Evolutionary conservation across 2,797 vertebrate genomes (phyloP).

Genomic region (Australoheros facetus): DNA sequence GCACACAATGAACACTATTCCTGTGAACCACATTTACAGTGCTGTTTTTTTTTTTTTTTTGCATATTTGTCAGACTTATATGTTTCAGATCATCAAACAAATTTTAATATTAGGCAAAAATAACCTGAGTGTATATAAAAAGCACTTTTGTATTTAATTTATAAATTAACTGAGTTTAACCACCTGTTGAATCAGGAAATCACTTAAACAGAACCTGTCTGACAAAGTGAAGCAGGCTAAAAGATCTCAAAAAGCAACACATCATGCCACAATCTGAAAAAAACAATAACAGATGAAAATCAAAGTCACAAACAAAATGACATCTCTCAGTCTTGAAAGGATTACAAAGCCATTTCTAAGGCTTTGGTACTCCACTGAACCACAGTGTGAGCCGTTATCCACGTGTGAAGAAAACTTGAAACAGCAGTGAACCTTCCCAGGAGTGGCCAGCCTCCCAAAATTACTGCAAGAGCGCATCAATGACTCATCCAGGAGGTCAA

Average conservation of each 20-base stretch:
- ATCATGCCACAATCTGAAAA: neutral
- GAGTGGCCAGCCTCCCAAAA: neutral
- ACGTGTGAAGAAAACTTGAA: neutral
- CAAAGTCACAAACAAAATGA: neutral
- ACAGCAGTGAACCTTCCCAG: rapidly evolving
- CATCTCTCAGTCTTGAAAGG: rapidly evolving
- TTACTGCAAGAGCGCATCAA: neutral
- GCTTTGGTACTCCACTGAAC: neutral
- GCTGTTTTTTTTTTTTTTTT: neutral
- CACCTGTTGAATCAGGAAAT: no score
- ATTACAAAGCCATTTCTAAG: neutral
- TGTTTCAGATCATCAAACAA: neutral
- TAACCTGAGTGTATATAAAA: neutral
- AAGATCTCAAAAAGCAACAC: no score
- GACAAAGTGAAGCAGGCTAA: no score
- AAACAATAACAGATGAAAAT: neutral
- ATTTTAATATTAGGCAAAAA: neutral
- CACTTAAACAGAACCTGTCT: no score
- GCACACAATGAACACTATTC: neutral
- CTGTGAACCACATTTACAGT: neutral
- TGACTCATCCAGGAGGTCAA: neutral
- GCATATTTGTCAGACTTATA: neutral
- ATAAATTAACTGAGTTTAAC: neutral
- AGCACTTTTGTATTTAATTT: neutral
- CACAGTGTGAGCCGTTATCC: neutral